These are phyloP conservation scores for Zaprionus taronus DNA, from an alignment of 1,140 invertebrate genomes.

Conservation along the genomic window DNA sequence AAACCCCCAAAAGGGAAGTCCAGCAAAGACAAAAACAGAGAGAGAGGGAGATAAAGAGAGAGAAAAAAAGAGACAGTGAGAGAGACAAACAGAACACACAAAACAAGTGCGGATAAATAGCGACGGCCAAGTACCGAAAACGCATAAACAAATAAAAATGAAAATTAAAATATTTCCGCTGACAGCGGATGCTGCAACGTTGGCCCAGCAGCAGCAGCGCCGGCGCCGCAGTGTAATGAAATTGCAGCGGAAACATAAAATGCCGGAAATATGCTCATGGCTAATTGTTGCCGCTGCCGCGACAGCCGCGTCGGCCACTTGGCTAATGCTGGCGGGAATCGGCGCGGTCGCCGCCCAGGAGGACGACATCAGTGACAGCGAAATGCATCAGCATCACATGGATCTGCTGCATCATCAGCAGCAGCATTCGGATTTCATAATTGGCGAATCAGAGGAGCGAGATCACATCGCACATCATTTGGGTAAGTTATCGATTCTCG, in stretches of 20 bases:
- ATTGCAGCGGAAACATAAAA: constrained; percentile 78
- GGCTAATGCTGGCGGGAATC: constrained; percentile 55
- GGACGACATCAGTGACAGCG: constrained; percentile 47
- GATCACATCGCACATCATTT: constrained; percentile 82
- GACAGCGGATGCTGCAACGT: constrained; percentile 62
- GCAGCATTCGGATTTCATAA: constrained; percentile 65
- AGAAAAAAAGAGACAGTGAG: constrained; percentile 1
- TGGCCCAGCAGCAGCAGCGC: constrained; percentile 15
- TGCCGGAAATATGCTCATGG: constrained; percentile 83
- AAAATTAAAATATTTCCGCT: constrained; percentile 81
- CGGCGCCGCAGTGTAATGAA: constrained; percentile 54
- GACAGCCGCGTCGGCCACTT: constrained; percentile 43
- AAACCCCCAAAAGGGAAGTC: not conserved
- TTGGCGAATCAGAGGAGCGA: constrained; percentile 74
- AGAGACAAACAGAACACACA: constrained; percentile 5
- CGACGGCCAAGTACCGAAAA: constrained; percentile 21
- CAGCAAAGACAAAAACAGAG: constrained; percentile 9
- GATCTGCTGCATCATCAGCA: constrained; percentile 62
- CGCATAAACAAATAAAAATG: constrained; percentile 68
- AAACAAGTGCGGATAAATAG: constrained; percentile 19
- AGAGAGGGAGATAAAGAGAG: constrained; percentile 1
- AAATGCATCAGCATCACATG: constrained; percentile 66
- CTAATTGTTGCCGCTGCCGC: constrained; percentile 78
- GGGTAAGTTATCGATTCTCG: constrained; percentile 55
- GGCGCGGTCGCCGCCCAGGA: constrained; percentile 51